A percentile compares a stretch with the other conserved stretches of the same genome.
Evolutionary conservation across 1,140 invertebrate genomes (phyloP).

Genomic region (Drosophila kohkoa): DNA sequence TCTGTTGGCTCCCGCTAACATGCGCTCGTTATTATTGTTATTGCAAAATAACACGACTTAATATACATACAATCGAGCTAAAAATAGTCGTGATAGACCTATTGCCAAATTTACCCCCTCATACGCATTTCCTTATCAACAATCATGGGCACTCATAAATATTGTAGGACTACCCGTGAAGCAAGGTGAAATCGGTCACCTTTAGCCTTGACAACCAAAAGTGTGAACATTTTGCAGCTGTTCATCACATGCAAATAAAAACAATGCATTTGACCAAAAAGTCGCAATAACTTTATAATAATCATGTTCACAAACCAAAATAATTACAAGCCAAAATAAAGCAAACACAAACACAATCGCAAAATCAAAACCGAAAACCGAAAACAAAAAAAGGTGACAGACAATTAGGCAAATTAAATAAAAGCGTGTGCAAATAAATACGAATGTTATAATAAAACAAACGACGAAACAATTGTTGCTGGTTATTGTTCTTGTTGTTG

Average conservation of each 20-base stretch:
- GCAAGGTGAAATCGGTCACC: conserved; percentile 26
- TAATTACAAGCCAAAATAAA: conserved; percentile 28
- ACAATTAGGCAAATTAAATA: conserved; percentile 34
- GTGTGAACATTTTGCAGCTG: conserved; percentile 33
- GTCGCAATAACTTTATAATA: conserved; percentile 23
- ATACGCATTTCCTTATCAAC: conserved; percentile 36
- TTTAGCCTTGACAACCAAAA: conserved; percentile 45
- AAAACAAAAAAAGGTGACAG: conserved; percentile 32
- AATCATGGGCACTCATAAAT: conserved; percentile 1
- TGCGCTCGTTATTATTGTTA: background rate
- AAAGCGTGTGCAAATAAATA: conserved; percentile 40
- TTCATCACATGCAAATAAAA: conserved; percentile 9
- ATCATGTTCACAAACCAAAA: conserved; percentile 21
- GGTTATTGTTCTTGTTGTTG: conserved; percentile 10
- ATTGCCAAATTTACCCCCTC: conserved; percentile 14
- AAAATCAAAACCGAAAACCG: conserved; percentile 17
- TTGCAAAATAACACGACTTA: background rate
- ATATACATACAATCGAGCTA: background rate
- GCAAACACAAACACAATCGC: conserved; percentile 3
- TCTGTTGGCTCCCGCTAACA: too few relatives aligned
- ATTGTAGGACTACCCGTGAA: conserved; percentile 2
- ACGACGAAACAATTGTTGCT: conserved; percentile 18
- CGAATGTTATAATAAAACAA: conserved; percentile 32
- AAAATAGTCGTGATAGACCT: background rate
- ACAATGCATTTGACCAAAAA: conserved; percentile 14